Percentiles rank a stretch among this genome's conserved stretches.
phyloP scores from a whole-genome alignment of 2,888 invertebrate genomes.

The Tetranychus piercei region DNA sequence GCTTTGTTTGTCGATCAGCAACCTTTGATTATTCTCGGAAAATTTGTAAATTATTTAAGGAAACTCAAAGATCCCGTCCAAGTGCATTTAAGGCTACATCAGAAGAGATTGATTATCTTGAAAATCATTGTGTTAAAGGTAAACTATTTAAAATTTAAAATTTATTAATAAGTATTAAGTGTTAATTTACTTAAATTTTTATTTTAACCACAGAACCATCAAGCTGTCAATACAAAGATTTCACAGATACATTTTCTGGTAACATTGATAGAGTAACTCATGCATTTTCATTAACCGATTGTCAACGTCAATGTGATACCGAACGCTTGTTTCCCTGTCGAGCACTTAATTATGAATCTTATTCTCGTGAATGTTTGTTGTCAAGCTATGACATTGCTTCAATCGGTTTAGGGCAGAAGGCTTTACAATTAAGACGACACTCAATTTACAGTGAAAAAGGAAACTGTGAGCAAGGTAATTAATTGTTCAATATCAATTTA shows the following conservation, averaged over 20 bases:
- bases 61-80: constrained; percentile 37
- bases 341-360: constrained; percentile 28
- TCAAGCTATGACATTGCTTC: constrained; percentile 51
- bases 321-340: constrained; percentile 35
- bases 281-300: constrained; percentile 32
- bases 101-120: constrained; percentile 38
- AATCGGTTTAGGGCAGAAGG: constrained; percentile 43
- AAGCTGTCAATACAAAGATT: constrained; percentile 35
- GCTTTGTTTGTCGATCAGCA: constrained; percentile 37
- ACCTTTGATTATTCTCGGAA: constrained; percentile 37
- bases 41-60: constrained; percentile 37
- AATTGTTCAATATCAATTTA: background rate
- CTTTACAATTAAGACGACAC: constrained; percentile 41
- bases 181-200: constrained; percentile 9
- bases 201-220: constrained; percentile 31
- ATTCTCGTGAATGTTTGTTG: constrained; percentile 43
- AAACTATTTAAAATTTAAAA: constrained; percentile 16
- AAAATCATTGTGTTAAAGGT: constrained; percentile 40
- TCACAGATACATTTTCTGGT: constrained; percentile 33
- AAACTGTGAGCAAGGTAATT: constrained; percentile 59
- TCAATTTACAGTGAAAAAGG: constrained; percentile 60
- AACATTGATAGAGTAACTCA: constrained; percentile 32
- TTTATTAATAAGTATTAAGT: background rate
- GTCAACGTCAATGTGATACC: constrained; percentile 33
- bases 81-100: constrained; percentile 34